These are phyloP conservation scores for Charaxes varanes DNA, from an alignment of 1,140 invertebrate genomes.

Conservation along the genomic window DNA sequence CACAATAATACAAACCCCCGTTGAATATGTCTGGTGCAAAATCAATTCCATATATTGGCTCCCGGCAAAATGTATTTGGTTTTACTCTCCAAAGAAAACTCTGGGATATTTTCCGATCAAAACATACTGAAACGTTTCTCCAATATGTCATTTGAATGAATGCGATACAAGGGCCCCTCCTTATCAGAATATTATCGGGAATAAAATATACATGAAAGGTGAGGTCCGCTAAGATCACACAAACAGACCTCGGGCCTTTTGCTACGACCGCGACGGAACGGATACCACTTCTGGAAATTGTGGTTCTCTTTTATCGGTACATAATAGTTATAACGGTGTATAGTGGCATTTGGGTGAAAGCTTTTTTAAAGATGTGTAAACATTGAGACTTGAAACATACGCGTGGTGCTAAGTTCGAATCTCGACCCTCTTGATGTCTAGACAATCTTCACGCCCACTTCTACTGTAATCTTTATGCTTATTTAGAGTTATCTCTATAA, in stretches of 20 bases:
- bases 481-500: no score
- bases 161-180: conserved; percentile 53
- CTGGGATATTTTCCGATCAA: conserved; percentile 48
- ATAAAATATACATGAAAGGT: conserved; percentile 69
- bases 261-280: conserved; percentile 13
- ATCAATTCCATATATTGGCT: conserved; percentile 48
- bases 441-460: no score
- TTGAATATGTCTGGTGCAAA: conserved; percentile 30
- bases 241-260: conserved; percentile 38
- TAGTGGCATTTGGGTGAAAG: no score
- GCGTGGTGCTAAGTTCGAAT: no score
- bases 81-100: conserved; percentile 49
- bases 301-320: conserved; percentile 4
- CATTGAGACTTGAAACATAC: no score
- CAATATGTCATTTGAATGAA: conserved; percentile 67
- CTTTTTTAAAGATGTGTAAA: no score
- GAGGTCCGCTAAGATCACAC: conserved; percentile 58
- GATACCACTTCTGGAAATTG: conserved; percentile 15
- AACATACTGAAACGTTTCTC: conserved; percentile 55
- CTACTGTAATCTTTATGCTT: no score
- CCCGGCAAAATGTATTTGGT: conserved; percentile 40
- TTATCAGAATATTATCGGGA: conserved; percentile 61
- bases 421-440: no score
- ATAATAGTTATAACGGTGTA: no score
- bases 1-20: background rate